These are phyloP conservation scores for Parauchenoglanis ngamensis DNA, from an alignment of 2,797 vertebrate genomes.

Conservation along the genomic window DNA sequence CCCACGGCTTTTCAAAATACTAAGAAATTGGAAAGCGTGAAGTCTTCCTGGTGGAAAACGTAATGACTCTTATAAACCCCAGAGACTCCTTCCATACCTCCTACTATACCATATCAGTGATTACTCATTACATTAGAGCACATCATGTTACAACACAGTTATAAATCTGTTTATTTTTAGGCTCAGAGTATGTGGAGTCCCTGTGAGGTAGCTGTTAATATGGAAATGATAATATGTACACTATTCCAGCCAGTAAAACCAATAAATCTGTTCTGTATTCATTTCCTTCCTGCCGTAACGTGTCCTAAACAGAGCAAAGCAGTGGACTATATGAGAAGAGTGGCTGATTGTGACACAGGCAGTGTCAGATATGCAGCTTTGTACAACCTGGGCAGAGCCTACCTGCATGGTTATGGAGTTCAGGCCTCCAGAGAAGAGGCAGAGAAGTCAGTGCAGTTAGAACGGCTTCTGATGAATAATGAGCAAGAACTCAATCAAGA, in stretches of 20 bases:
- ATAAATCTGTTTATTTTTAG: neutral
- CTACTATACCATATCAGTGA: neutral
- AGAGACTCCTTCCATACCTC: neutral
- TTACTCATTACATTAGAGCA: neutral
- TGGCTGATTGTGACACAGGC: conserved; percentile 67
- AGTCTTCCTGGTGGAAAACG: neutral
- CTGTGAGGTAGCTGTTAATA: neutral
- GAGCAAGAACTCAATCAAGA: neutral
- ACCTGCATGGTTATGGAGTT: conserved; percentile 76
- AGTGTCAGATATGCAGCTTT: conserved; percentile 76
- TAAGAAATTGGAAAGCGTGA: neutral
- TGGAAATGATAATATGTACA: neutral
- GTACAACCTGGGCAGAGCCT: conserved; percentile 78
- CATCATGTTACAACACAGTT: neutral
- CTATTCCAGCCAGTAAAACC: neutral
- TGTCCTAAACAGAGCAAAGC: conserved; percentile 70
- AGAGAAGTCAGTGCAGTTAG: conserved; percentile 70
- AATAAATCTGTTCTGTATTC: neutral
- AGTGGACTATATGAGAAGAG: conserved; percentile 76
- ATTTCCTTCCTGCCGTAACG: neutral
- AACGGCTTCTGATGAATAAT: neutral
- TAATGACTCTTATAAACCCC: neutral
- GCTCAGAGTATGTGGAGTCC: neutral
- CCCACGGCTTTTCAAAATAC: neutral
- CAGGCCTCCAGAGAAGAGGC: conserved; percentile 70